Percentiles rank a stretch among this genome's conserved stretches.
These are phyloP conservation scores for Dryobates pubescens DNA, from an alignment of 2,797 vertebrate species.

Conservation along the genomic window DNA sequence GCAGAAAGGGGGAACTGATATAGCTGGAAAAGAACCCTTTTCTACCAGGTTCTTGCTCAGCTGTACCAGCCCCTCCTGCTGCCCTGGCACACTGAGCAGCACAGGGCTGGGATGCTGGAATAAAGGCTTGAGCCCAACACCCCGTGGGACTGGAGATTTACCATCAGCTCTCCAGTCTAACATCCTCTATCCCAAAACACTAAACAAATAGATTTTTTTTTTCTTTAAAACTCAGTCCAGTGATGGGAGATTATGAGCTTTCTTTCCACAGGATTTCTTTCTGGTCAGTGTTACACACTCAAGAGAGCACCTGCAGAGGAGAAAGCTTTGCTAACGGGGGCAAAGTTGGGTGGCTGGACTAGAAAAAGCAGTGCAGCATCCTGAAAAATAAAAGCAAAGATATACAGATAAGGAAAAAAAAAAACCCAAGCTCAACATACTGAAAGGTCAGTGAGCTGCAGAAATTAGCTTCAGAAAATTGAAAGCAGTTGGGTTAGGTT, in stretches of 20 bases:
- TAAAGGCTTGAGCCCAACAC: neutral
- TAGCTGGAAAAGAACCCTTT: neutral
- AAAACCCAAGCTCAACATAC: neutral
- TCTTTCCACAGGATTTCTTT: neutral
- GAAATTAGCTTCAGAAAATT: slow-evolving; percentile 38
- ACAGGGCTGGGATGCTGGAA: neutral
- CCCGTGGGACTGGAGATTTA: neutral
- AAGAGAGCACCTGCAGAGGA: slow-evolving; percentile 74
- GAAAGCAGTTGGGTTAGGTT: slow-evolving; percentile 22
- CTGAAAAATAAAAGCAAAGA: slow-evolving; percentile 82
- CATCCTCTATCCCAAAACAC: neutral
- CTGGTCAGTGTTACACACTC: neutral
- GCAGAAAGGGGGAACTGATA: neutral
- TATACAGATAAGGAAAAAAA: neutral
- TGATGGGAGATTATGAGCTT: neutral
- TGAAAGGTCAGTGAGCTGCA: slow-evolving; percentile 28
- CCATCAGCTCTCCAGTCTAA: neutral
- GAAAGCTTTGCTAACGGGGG: slow-evolving; percentile 80
- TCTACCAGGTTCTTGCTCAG: neutral
- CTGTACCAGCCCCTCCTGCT: neutral
- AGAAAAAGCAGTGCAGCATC: slow-evolving; percentile 76
- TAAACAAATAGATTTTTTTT: neutral
- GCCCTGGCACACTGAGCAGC: neutral
- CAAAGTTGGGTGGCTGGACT: slow-evolving; percentile 74
- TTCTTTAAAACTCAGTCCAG: neutral